Evolutionary conservation across 2,888 invertebrate genomes (phyloP).

Genomic region (Nephrotoma appendiculata): DNA sequence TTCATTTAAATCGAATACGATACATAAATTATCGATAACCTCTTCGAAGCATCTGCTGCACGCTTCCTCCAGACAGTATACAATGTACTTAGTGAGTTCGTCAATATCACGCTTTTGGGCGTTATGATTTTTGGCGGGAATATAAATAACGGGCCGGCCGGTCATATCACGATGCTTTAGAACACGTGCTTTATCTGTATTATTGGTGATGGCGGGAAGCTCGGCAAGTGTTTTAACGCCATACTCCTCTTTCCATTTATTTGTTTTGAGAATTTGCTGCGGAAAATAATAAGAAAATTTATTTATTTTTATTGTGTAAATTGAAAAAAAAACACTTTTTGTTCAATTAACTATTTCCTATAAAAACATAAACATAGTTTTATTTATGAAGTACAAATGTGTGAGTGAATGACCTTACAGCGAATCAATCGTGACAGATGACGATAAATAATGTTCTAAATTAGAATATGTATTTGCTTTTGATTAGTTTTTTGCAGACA

Average conservation of each 20-base stretch:
- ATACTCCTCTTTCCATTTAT: constrained; percentile 64
- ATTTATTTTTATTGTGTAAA: neutral
- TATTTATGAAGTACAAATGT: neutral
- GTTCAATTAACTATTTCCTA: neutral
- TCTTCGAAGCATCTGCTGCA: constrained; percentile 67
- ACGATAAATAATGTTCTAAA: neutral
- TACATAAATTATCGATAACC: constrained; percentile 62
- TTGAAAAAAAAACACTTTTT: neutral
- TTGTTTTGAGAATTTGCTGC: constrained; percentile 60
- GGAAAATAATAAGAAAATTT: constrained; percentile 17
- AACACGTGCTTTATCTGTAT: constrained; percentile 52
- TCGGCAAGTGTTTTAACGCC: constrained; percentile 45
- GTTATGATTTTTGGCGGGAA: constrained; percentile 61
- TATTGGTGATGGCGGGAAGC: constrained; percentile 37
- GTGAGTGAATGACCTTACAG: neutral
- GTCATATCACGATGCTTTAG: constrained; percentile 54
- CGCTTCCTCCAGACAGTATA: constrained; percentile 60
- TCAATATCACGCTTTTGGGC: constrained; percentile 56
- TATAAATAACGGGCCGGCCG: constrained; percentile 63
- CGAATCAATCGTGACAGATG: neutral
- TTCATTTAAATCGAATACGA: constrained; percentile 60
- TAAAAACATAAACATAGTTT: neutral
- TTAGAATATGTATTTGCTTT: neutral
- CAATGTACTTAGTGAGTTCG: constrained; percentile 64
- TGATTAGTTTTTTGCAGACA: neutral